Conservation (phyloP, 64 coral and sea anemone species). For the Stylophora pistillata region DNA sequence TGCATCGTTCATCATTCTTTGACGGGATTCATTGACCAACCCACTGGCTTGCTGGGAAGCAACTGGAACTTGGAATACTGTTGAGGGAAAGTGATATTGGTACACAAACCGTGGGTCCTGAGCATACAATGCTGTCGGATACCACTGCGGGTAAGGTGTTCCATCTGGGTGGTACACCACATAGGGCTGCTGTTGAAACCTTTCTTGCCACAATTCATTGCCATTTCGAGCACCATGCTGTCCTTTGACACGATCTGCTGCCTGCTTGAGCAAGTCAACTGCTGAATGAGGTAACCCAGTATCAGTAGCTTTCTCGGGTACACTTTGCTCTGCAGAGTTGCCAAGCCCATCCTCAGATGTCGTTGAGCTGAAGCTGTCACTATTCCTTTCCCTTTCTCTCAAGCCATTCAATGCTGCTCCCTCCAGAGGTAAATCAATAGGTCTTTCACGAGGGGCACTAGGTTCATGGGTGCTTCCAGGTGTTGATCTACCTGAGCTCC, state of each 20-base stretch:
- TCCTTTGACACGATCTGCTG: conserved; percentile 75
- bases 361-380: conserved; percentile 93
- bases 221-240: conserved; percentile 45
- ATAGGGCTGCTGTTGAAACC: conserved; percentile 63
- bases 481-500: conserved; percentile 82
- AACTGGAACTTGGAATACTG: conserved; percentile 70
- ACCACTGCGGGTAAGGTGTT: conserved; percentile 77
- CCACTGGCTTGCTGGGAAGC: conserved; percentile 28
- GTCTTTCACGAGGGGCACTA: conserved; percentile 43
- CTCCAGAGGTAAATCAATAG: conserved; percentile 47
- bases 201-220: conserved; percentile 57
- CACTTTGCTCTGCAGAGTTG: conserved; percentile 51
- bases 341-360: conserved; percentile 76
- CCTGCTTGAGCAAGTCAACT: conserved; percentile 77
- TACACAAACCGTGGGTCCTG: conserved; percentile 89
- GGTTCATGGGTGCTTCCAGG: conserved; percentile 69
- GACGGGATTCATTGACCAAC: conserved; percentile 16
- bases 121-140: conserved; percentile 54
- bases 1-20: conserved; percentile 51
- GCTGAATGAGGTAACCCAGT: conserved; percentile 56
- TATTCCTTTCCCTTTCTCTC: conserved; percentile 84
- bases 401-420: conserved; percentile 48
- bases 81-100: conserved; percentile 65
- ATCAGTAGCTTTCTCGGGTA: conserved; percentile 47
- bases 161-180: conserved; percentile 61